Evolutionary conservation across 2,113 vertebrate species (phyloP).

Genomic region (Morone chrysops): DNA sequence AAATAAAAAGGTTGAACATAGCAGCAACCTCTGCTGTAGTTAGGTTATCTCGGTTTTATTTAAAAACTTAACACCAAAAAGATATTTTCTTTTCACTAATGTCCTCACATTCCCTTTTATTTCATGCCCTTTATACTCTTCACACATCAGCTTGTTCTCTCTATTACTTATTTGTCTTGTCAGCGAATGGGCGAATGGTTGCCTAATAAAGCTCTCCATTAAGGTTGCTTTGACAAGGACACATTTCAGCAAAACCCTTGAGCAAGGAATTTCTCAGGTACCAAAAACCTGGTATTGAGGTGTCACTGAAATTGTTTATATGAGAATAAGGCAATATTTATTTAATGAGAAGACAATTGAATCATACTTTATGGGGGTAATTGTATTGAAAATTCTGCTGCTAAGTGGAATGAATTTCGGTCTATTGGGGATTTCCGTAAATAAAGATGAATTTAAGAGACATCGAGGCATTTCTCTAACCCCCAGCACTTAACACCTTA

Average conservation of each 20-base stretch:
- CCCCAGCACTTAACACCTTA: not conserved
- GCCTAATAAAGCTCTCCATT: not conserved
- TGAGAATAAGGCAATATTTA: constrained; percentile 10
- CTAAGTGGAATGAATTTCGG: not conserved
- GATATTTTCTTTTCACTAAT: too few relatives aligned
- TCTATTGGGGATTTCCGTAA: constrained; percentile 6
- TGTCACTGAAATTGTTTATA: not conserved
- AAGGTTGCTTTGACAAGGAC: not conserved
- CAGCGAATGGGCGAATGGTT: not conserved
- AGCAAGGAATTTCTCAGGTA: not conserved
- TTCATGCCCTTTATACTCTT: not conserved
- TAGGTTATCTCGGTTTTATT: not conserved
- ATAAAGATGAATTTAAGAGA: constrained; percentile 1
- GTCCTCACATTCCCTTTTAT: not conserved
- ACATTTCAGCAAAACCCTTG: constrained; percentile 16
- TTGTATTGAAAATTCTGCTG: not conserved
- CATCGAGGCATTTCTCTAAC: not conserved
- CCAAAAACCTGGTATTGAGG: not conserved
- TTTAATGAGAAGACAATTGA: constrained; percentile 1
- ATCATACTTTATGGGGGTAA: not conserved
- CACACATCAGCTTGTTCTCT: not conserved
- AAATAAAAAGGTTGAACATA: not conserved
- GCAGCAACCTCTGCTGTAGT: not conserved
- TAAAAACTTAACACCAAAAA: not conserved
- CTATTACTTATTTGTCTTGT: not conserved